These are phyloP conservation scores for Polyergus mexicanus DNA, from an alignment of 1,140 invertebrate species.

Conservation along the genomic window DNA sequence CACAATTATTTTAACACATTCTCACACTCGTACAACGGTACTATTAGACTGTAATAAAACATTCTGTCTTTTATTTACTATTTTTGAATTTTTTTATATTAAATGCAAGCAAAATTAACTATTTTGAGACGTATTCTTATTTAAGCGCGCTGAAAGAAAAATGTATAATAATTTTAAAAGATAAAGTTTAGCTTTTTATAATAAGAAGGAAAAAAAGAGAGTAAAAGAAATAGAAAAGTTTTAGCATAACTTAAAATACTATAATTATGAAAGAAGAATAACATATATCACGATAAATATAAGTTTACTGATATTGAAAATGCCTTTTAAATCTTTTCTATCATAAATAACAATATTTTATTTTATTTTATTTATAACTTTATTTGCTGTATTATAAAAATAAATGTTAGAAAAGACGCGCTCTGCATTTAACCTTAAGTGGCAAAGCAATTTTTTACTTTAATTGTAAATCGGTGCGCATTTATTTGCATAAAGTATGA, in stretches of 20 bases:
- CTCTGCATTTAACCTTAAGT: background rate
- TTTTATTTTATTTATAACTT: constrained; percentile 12
- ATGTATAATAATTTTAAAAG: background rate
- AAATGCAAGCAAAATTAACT: background rate
- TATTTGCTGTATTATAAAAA: background rate
- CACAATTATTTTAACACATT: background rate
- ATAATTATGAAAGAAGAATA: background rate
- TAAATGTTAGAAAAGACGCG: background rate
- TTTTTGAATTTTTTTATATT: constrained; percentile 8
- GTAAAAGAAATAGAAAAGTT: background rate
- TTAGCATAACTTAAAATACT: background rate
- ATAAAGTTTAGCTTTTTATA: background rate
- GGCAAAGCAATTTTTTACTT: constrained; percentile 1
- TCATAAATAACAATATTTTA: background rate
- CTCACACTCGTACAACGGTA: background rate
- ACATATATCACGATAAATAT: background rate
- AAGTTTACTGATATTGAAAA: background rate
- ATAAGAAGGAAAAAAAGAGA: no score
- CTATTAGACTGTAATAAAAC: background rate
- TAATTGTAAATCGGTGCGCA: constrained; percentile 7
- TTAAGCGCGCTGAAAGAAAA: background rate
- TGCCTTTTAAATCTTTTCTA: background rate
- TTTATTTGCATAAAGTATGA: constrained; percentile 22
- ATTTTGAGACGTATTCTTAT: background rate
- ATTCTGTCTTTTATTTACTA: background rate